Percentiles rank a stretch among this genome's conserved stretches.
These are phyloP conservation scores for Aleiodes alternator DNA, from an alignment of 2,888 invertebrate species.

Conservation along the genomic window DNA sequence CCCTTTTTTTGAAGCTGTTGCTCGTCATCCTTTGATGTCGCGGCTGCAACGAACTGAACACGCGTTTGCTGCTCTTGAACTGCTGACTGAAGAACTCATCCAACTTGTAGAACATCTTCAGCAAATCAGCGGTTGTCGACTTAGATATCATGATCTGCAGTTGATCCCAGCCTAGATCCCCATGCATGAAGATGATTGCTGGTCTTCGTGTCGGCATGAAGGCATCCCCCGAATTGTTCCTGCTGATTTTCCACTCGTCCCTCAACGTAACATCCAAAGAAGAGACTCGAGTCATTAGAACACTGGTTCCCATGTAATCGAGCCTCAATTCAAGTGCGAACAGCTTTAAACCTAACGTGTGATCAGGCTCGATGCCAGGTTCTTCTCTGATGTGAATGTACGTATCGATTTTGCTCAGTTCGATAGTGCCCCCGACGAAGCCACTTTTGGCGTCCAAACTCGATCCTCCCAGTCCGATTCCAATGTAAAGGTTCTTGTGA, in stretches of 20 bases:
- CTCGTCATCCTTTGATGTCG: slow-evolving; percentile 72
- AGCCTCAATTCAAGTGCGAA: slow-evolving; percentile 92
- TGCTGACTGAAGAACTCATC: slow-evolving; percentile 99
- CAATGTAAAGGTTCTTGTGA: slow-evolving; percentile 94
- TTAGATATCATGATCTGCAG: slow-evolving; percentile 97
- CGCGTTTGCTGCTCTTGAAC: slow-evolving; percentile 95
- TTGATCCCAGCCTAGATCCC: slow-evolving; percentile 95
- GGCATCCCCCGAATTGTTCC: slow-evolving; percentile 75
- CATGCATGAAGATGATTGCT: slow-evolving; percentile 93
- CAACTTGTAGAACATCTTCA: slow-evolving; percentile 97
- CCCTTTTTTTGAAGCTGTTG: slow-evolving; percentile 68
- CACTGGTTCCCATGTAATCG: slow-evolving; percentile 99
- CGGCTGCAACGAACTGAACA: slow-evolving; percentile 85
- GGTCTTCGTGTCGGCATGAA: slow-evolving; percentile 84
- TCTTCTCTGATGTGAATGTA: slow-evolving; percentile 93
- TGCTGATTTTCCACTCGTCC: slow-evolving; percentile 90
- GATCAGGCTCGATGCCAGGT: slow-evolving; percentile 92
- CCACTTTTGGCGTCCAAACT: slow-evolving; percentile 97
- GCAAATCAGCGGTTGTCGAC: slow-evolving; percentile 96
- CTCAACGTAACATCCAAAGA: slow-evolving; percentile 86
- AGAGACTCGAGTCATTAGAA: slow-evolving; percentile 92
- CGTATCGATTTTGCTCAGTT: slow-evolving; percentile 91
- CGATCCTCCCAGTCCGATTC: slow-evolving; percentile 91
- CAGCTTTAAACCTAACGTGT: slow-evolving; percentile 88
- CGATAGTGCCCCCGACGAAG: slow-evolving; percentile 97